These are phyloP conservation scores for Tridacna crocea DNA, from an alignment of 2,888 invertebrate genomes.

Conservation along the genomic window DNA sequence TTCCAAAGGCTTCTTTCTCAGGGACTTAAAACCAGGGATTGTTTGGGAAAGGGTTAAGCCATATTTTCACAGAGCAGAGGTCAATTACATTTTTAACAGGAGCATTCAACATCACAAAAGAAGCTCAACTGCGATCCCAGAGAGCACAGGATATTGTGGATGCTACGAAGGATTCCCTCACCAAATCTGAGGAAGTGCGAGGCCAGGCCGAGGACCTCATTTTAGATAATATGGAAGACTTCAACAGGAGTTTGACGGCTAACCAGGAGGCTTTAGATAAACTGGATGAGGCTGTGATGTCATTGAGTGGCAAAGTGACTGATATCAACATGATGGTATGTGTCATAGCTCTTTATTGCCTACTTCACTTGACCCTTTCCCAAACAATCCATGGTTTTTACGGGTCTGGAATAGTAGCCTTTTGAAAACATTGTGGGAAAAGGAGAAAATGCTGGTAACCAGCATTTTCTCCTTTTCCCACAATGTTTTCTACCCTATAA, in stretches of 20 bases:
- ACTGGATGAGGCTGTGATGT: constrained; percentile 88
- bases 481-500: too few relatives aligned
- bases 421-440: too few relatives aligned
- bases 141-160: constrained; percentile 85
- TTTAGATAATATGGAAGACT: constrained; percentile 86
- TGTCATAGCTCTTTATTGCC: neutral
- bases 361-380: neutral
- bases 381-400: too few relatives aligned
- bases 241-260: constrained; percentile 88
- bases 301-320: constrained; percentile 91
- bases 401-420: too few relatives aligned
- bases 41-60: neutral
- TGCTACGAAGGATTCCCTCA: constrained; percentile 83
- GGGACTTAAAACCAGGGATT: neutral
- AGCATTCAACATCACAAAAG: constrained; percentile 95
- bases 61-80: neutral
- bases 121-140: constrained; percentile 87
- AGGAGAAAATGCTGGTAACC: too few relatives aligned
- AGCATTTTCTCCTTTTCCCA: too few relatives aligned
- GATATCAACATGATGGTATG: constrained; percentile 92
- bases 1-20: neutral
- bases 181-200: constrained; percentile 84
- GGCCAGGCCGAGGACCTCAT: constrained; percentile 75
- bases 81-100: constrained; percentile 85
- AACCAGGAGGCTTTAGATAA: constrained; percentile 90